Percentiles rank a stretch among this genome's conserved stretches.
phyloP scores from a whole-genome alignment of 2,113 vertebrate genomes.

The Ophiodon elongatus region DNA sequence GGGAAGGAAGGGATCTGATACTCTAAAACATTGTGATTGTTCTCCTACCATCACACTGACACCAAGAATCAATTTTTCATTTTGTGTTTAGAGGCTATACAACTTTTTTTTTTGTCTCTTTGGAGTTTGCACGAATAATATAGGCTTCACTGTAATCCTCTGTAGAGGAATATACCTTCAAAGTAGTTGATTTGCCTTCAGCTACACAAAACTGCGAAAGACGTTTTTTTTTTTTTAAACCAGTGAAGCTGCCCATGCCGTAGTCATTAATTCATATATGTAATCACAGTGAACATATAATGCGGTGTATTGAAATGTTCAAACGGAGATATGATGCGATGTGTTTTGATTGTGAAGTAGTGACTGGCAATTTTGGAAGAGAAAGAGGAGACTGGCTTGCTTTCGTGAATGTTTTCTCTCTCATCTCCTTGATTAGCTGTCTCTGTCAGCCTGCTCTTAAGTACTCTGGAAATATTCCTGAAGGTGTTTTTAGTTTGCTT shows the following conservation, averaged over 20 bases:
- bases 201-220: conserved; percentile 31
- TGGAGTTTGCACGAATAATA: conserved; percentile 50
- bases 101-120: conserved; percentile 48
- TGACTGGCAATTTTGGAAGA: conserved; percentile 51
- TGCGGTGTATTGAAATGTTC: conserved; percentile 45
- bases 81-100: conserved; percentile 59
- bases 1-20: conserved; percentile 41
- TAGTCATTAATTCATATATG: conserved; percentile 26
- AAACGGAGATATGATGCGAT: conserved; percentile 45
- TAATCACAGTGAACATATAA: conserved; percentile 38
- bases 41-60: conserved; percentile 50
- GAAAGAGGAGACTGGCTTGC: conserved; percentile 48
- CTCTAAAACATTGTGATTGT: conserved; percentile 52
- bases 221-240: conserved; percentile 32
- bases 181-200: conserved; percentile 49
- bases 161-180: conserved; percentile 13
- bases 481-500: conserved; percentile 69
- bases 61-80: conserved; percentile 66
- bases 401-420: conserved; percentile 56
- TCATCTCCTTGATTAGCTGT: conserved; percentile 71
- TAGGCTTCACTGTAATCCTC: conserved; percentile 29
- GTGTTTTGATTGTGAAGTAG: conserved; percentile 66
- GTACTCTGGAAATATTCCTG: conserved; percentile 70
- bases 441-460: conserved; percentile 64
- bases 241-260: conserved; percentile 4